Base-by-base conservation (phyloP, 2,888 invertebrate species). In the Caprella mutica region DNA sequence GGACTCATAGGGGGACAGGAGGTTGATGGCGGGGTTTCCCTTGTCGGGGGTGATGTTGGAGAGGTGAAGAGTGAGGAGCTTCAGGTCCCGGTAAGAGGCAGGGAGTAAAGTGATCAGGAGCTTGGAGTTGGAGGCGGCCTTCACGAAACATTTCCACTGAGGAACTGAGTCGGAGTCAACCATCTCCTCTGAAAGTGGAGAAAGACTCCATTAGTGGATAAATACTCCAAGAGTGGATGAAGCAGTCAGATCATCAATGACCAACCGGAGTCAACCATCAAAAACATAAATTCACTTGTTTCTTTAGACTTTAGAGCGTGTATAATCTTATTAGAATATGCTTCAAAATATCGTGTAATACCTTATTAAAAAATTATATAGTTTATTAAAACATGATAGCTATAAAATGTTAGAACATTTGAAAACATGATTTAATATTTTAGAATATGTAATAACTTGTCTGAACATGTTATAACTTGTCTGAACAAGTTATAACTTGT, bases 131-230 rank as follows among this genome's bases (percentile, higher is more conserved):
- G 78, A 78, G 30, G 81, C 74, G 14, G 79, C 78, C 71, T 81
- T 82, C 27, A 83, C 75, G 68, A 80, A 84, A 70, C 84, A 84
- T 55, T 78, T 75, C 83, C 84, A 84, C 61, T 76, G 74, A 4
- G 71, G 67, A 12, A 61, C 51, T 14, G 59, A 58, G 14, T 50
- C 53, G 3, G 19, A 17, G n/a, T 38, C 19, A 17, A 38, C n/a
- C 9, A 9, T 19, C 1, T 23, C 21, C n/a, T 29, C 21, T 19
- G 21, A 39, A 39, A 14, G 9, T 8, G 21, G 35, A n/a, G 17
- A 35, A 17, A 21, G 21, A 14, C 17, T 35, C 26, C n/a, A 30
- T 27, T 19, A 48, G 6, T 21, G 24, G 24, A 19, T 50, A 12
- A 17, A n/a, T n/a, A n/a, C n/a, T n/a, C n/a, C n/a, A n/a, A n/a